Percentiles rank a stretch among this genome's conserved stretches.
Evolutionary conservation across 2,797 vertebrate genomes (phyloP).

Genomic region (Hylomyscus alleni): DNA sequence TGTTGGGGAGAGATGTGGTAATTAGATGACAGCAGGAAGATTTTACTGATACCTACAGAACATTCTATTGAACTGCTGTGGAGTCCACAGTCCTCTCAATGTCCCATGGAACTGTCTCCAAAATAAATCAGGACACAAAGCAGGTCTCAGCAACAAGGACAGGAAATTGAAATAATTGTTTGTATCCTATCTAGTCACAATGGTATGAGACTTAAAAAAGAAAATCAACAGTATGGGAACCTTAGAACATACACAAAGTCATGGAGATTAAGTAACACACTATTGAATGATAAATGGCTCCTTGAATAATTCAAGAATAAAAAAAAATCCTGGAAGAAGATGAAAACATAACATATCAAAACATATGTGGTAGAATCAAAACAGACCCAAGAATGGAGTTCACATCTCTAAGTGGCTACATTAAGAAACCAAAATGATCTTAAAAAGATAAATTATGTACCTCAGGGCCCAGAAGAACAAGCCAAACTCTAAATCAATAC

Average conservation of each 20-base stretch:
- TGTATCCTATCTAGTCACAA: not conserved
- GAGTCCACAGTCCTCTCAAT: not conserved
- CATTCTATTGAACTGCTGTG: not conserved
- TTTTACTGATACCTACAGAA: not conserved
- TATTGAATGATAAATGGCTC: not conserved
- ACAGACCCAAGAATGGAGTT: too few species aligned
- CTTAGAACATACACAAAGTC: not conserved
- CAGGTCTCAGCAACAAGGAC: not conserved
- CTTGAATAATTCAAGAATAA: not conserved
- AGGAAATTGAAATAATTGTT: not conserved
- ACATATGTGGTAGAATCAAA: not conserved
- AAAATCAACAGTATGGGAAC: not conserved
- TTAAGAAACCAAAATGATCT: not conserved
- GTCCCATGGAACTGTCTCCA: not conserved
- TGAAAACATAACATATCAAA: not conserved
- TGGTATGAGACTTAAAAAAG: not conserved
- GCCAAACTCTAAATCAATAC: not conserved
- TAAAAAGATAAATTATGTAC: not conserved
- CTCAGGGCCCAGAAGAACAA: not conserved
- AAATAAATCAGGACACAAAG: not conserved
- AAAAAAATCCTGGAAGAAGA: not conserved
- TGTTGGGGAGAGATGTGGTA: not conserved
- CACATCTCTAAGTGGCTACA: not conserved
- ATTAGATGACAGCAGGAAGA: not conserved
- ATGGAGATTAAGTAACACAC: not conserved